Evolutionary conservation across 2,888 invertebrate species (phyloP).

Genomic region (Apoda limacodes): DNA sequence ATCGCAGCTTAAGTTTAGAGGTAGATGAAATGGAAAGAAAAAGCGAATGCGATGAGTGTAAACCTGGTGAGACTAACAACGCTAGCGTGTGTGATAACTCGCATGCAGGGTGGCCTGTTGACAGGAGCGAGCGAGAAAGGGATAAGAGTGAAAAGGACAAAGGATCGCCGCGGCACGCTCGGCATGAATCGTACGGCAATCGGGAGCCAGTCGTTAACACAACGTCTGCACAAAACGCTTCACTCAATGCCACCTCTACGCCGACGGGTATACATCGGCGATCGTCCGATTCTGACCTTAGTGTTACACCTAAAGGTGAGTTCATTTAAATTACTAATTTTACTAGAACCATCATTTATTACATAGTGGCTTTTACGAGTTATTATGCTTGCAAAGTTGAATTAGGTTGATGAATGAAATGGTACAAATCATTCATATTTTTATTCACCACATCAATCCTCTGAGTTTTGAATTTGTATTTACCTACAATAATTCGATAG

Average conservation of each 20-base stretch:
- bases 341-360: no score
- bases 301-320: constrained; percentile 92
- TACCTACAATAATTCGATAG: no score
- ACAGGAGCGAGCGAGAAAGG: constrained; percentile 45
- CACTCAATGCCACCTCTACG: constrained; percentile 57
- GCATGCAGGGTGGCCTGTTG: constrained; percentile 66
- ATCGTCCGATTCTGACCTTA: constrained; percentile 94
- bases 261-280: constrained; percentile 76
- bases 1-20: constrained; percentile 42
- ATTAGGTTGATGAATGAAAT: no score
- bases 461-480: no score
- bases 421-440: no score
- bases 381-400: no score
- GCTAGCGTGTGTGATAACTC: constrained; percentile 67
- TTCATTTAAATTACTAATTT: no score
- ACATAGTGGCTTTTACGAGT: no score
- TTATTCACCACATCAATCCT: no score
- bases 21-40: no score
- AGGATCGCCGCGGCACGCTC: constrained; percentile 59
- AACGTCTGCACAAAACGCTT: constrained; percentile 35
- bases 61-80: constrained; percentile 46
- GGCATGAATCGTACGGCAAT: constrained; percentile 68
- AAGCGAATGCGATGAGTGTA: constrained; percentile 33
- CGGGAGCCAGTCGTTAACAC: constrained; percentile 41
- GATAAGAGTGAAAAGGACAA: constrained; percentile 34